Conservation (phyloP, 2,888 invertebrate species). For the Rotaria sp. region DNA sequence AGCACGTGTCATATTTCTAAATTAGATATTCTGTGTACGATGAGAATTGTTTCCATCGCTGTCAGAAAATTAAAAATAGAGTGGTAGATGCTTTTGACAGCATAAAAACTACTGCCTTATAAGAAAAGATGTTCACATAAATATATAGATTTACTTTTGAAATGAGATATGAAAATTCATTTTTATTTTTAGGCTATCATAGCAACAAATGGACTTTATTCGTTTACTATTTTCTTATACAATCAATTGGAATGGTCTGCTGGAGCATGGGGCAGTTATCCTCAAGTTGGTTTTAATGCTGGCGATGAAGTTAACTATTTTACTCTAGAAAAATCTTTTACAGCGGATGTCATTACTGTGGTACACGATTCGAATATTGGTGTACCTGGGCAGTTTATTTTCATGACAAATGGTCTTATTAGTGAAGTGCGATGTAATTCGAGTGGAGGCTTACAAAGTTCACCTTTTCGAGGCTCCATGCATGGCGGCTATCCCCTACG, state of each 20-base stretch:
- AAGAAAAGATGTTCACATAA: too few species aligned
- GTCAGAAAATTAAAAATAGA: too few species aligned
- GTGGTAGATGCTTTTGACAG: too few species aligned
- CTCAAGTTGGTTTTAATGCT: conserved; percentile 34
- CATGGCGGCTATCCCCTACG: not conserved
- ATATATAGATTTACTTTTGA: too few species aligned
- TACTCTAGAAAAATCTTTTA: not conserved
- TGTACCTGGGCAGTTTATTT: conserved; percentile 27
- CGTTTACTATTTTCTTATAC: conserved; percentile 33
- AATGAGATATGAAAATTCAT: too few species aligned
- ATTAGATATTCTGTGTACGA: too few species aligned
- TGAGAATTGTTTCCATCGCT: too few species aligned
- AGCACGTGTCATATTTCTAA: too few species aligned
- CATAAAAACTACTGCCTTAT: too few species aligned
- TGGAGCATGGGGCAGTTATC: conserved; percentile 7
- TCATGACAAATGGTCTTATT: not conserved
- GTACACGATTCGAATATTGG: conserved; percentile 2
- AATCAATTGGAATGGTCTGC: conserved; percentile 24
- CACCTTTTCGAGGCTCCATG: not conserved
- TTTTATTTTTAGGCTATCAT: conserved; percentile 41
- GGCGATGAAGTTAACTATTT: conserved; percentile 23
- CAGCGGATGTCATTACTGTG: not conserved
- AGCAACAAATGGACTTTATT: conserved; percentile 42
- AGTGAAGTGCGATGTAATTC: not conserved
- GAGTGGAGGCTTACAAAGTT: not conserved